Conservation (phyloP, 2,888 invertebrate genomes). For the Creontiades dilutus region DNA sequence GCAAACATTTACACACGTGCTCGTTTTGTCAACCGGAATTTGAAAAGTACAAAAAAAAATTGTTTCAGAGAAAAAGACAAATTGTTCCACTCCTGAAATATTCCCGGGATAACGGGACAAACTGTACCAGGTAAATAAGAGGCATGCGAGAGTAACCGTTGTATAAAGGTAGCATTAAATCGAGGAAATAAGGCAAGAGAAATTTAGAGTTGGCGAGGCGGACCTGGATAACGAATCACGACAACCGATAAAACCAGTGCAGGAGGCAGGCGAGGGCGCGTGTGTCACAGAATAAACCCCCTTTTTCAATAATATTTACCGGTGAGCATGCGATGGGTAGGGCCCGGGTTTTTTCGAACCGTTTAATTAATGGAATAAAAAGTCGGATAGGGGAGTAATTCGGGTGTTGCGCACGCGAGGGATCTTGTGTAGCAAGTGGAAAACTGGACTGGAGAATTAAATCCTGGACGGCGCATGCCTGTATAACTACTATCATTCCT, state of each 20-base stretch:
- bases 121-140: not conserved
- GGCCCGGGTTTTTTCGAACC: not conserved
- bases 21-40: too few relatives aligned
- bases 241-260: slow-evolving; percentile 56
- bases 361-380: slow-evolving; percentile 23
- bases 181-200: slow-evolving; percentile 32
- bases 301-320: slow-evolving; percentile 55
- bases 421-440: not conserved
- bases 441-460: too few relatives aligned
- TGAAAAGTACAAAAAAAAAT: too few relatives aligned
- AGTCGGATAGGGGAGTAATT: slow-evolving; percentile 6
- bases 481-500: too few relatives aligned
- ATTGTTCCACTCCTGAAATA: not conserved
- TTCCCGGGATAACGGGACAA: not conserved
- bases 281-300: slow-evolving; percentile 47
- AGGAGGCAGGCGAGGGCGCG: slow-evolving; percentile 50
- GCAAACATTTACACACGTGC: too few relatives aligned
- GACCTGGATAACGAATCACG: slow-evolving; percentile 47
- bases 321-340: slow-evolving; percentile 29
- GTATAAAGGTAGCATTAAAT: slow-evolving; percentile 22
- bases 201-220: slow-evolving; percentile 28
- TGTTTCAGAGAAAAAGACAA: not conserved
- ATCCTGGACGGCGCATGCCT: too few relatives aligned
- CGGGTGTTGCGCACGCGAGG: slow-evolving; percentile 29
- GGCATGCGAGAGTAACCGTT: slow-evolving; percentile 25